These are phyloP conservation scores for Exocentrus adspersus DNA, from an alignment of 2,888 invertebrate genomes.

Conservation along the genomic window DNA sequence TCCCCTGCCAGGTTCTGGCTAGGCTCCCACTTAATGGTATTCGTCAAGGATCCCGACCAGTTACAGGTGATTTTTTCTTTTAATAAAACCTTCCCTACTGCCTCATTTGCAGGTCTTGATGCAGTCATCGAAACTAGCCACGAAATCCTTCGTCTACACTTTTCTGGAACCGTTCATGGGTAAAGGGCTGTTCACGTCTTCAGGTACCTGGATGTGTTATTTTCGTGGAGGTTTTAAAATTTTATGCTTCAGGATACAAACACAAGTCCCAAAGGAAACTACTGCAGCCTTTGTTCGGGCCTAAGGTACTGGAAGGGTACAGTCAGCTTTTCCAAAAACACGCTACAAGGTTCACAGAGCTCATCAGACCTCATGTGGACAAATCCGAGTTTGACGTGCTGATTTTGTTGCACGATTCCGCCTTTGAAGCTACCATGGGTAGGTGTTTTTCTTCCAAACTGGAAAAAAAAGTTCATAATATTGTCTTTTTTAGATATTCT, in stretches of 20 bases:
- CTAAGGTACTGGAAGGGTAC: constrained; percentile 39
- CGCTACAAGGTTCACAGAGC: constrained; percentile 36
- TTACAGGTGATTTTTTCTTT: constrained; percentile 36
- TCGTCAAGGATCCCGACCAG: constrained; percentile 43
- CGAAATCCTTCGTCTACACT: constrained; percentile 40
- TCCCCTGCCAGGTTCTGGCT: constrained; percentile 43
- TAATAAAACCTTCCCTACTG: not conserved
- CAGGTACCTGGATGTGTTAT: constrained; percentile 35
- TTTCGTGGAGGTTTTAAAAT: not conserved
- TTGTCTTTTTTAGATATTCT: constrained; percentile 37
- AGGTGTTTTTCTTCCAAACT: no score
- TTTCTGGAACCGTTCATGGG: constrained; percentile 46
- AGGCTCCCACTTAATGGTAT: constrained; percentile 39
- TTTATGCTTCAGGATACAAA: constrained; percentile 29
- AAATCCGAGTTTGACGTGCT: constrained; percentile 38
- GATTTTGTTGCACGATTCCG: constrained; percentile 35
- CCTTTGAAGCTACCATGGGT: constrained; percentile 46
- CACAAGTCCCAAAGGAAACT: constrained; percentile 42
- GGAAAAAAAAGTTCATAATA: no score
- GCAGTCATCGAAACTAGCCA: constrained; percentile 41
- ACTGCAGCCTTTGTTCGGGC: constrained; percentile 43
- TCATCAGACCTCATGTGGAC: constrained; percentile 21
- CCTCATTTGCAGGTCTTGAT: constrained; percentile 38
- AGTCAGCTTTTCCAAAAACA: constrained; percentile 44
- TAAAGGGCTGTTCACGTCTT: constrained; percentile 44